These are phyloP conservation scores for Copsychus sechellarum DNA, from an alignment of 2,113 vertebrate genomes.

Conservation along the genomic window DNA sequence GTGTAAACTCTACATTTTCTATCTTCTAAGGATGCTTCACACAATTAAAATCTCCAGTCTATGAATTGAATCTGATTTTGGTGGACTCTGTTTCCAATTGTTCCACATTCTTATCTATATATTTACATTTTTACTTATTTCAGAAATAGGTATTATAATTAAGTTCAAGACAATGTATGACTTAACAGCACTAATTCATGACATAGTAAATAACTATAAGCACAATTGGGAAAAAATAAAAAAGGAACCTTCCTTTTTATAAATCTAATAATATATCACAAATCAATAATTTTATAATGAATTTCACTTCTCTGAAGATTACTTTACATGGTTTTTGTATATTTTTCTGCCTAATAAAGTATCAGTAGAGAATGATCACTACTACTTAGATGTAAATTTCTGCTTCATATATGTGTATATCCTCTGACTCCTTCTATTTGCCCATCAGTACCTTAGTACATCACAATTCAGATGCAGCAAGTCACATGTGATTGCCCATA, in stretches of 20 bases:
- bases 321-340: not conserved
- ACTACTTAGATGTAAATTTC: not conserved
- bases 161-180: not conserved
- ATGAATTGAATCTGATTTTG: not conserved
- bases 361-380: not conserved
- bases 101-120: not conserved
- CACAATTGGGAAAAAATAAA: not conserved
- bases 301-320: not conserved
- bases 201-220: not conserved
- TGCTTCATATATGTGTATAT: not conserved
- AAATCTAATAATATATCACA: not conserved
- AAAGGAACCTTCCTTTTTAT: not conserved
- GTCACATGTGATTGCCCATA: not conserved
- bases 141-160: not conserved
- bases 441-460: not conserved
- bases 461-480: conserved; percentile 11
- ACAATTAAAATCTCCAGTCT: not conserved
- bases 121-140: not conserved
- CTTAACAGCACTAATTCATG: not conserved
- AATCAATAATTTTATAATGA: not conserved
- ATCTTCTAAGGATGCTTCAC: not conserved
- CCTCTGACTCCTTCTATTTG: not conserved
- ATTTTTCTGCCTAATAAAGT: not conserved
- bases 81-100: not conserved
- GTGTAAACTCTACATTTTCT: fast-evolving